Conservation (phyloP, 2,797 vertebrate species). For the Lophotriccus pileatus region DNA sequence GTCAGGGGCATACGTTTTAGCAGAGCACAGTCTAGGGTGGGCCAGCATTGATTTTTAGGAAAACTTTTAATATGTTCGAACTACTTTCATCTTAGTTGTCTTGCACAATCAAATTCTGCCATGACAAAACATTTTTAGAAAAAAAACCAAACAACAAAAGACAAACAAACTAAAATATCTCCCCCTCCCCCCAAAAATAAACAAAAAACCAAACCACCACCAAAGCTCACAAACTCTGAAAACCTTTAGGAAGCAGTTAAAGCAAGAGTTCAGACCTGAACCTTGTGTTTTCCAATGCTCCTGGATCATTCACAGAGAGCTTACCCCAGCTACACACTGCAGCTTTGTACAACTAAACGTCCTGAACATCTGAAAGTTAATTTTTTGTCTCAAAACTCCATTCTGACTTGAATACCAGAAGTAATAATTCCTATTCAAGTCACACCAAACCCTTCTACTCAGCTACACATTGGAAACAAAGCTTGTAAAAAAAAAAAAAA, state of each 20-base stretch:
- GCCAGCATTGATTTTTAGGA: neutral
- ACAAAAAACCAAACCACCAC: neutral
- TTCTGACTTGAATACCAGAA: neutral
- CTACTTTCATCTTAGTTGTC: neutral
- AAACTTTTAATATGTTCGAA: neutral
- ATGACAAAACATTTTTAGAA: neutral
- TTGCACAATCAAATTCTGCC: neutral
- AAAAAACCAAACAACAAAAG: accelerated
- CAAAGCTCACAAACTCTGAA: neutral
- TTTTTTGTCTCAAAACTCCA: neutral
- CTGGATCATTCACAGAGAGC: neutral
- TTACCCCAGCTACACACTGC: neutral
- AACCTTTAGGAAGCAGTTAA: neutral
- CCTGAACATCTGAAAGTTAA: neutral
- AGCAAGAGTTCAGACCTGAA: neutral
- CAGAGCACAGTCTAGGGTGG: neutral
- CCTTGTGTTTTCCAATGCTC: neutral
- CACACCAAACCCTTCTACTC: neutral
- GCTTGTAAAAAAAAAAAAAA: neutral
- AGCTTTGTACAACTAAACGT: neutral
- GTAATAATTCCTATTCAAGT: neutral
- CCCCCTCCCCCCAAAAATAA: neutral
- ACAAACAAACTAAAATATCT: neutral
- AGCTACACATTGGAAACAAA: neutral
- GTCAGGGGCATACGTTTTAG: neutral